A percentile compares a stretch with the other conserved stretches of the same genome.
Evolutionary conservation across 2,797 vertebrate genomes (phyloP).

Genomic region (Telmatherina bonti): DNA sequence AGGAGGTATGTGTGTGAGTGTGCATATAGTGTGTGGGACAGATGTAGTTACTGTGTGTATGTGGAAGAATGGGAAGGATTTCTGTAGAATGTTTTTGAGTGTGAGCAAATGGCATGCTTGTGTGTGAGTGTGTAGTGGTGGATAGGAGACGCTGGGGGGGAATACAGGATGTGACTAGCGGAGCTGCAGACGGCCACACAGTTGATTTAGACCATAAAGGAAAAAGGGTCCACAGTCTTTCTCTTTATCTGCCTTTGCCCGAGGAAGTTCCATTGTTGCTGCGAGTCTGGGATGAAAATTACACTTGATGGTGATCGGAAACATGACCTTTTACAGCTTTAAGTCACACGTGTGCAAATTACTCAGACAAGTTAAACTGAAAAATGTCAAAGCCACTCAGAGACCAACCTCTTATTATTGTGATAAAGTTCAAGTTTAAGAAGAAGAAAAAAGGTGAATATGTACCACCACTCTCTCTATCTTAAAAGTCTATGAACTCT

Average conservation of each 20-base stretch:
- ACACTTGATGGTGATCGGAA: slow-evolving; percentile 18
- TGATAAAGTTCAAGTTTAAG: too few relatives aligned
- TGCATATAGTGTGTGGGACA: neutral
- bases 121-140: neutral
- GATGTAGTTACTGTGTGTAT: slow-evolving; percentile 20
- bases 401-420: too few relatives aligned
- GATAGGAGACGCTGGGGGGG: slow-evolving; percentile 2
- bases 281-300: slow-evolving; percentile 19
- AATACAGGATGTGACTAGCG: slow-evolving; percentile 60
- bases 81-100: slow-evolving; percentile 44
- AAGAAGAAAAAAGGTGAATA: too few relatives aligned
- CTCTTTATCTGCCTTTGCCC: slow-evolving; percentile 68
- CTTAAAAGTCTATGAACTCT: neutral
- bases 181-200: slow-evolving; percentile 46
- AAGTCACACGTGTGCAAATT: neutral
- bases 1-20: slow-evolving; percentile 21
- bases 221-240: slow-evolving; percentile 49
- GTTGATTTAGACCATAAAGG: slow-evolving; percentile 65
- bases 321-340: neutral
- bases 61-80: slow-evolving; percentile 55
- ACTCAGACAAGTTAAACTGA: neutral
- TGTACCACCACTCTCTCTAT: too few relatives aligned
- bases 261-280: slow-evolving; percentile 77
- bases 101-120: slow-evolving; percentile 5
- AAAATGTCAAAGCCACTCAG: slow-evolving; percentile 6